These are phyloP conservation scores for Tangara arthus DNA, from an alignment of 2,797 vertebrate genomes.

Conservation along the genomic window DNA sequence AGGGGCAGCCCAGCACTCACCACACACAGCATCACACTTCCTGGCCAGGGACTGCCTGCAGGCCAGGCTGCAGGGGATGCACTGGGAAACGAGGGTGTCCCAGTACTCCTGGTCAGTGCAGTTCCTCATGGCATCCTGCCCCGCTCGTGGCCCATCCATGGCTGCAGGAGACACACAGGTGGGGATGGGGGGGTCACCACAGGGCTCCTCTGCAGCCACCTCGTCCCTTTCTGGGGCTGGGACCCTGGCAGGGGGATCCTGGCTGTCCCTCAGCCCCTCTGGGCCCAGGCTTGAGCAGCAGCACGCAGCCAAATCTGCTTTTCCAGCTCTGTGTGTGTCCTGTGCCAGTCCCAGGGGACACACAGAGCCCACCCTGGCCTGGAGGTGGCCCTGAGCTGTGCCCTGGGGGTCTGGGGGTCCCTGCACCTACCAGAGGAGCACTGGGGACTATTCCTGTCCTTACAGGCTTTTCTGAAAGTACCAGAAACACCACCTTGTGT, in stretches of 20 bases:
- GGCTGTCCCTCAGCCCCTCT: not conserved
- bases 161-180: not conserved
- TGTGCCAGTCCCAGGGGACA: not conserved
- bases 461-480: not conserved
- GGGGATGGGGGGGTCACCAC: rapidly evolving
- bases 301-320: not conserved
- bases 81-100: slow-evolving; percentile 46
- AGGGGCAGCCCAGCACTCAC: slow-evolving; percentile 18
- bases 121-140: slow-evolving; percentile 28
- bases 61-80: slow-evolving; percentile 26
- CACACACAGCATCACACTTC: slow-evolving; percentile 40
- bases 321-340: rapidly evolving
- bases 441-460: rapidly evolving
- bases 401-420: not conserved
- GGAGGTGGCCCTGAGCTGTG: not conserved
- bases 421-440: rapidly evolving
- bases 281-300: not conserved
- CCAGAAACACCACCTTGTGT: rapidly evolving
- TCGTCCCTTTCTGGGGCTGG: rapidly evolving
- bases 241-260: not conserved
- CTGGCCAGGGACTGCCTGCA: not conserved
- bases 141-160: not conserved
- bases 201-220: not conserved
- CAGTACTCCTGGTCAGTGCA: slow-evolving; percentile 56
- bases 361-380: not conserved